Evolutionary conservation across 2,888 invertebrate species (phyloP).

Genomic region (Stenchaetothrips biformis): DNA sequence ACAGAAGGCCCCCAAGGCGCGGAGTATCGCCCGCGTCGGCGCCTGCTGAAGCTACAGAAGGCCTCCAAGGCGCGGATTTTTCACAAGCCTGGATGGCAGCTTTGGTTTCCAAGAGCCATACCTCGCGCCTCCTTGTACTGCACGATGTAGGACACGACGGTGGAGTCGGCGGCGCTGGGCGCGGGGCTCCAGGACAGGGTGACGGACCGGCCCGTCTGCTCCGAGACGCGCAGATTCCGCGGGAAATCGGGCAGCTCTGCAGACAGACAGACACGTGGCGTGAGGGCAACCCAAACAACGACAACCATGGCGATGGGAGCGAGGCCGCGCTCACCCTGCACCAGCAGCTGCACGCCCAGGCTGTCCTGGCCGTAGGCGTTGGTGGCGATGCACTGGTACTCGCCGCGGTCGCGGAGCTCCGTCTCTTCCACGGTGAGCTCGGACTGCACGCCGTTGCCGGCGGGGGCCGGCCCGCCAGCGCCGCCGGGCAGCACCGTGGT

Average conservation of each 20-base stretch:
- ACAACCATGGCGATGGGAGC: neutral
- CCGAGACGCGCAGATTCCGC: constrained; percentile 52
- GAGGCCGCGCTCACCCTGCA: constrained; percentile 44
- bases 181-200: constrained; percentile 54
- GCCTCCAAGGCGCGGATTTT: too few relatives aligned
- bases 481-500: constrained; percentile 25
- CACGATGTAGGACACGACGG: constrained; percentile 54
- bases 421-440: constrained; percentile 55
- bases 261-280: neutral
- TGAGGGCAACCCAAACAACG: neutral
- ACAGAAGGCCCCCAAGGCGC: too few relatives aligned
- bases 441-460: constrained; percentile 48
- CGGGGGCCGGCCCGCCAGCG: constrained; percentile 4
- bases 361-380: constrained; percentile 60
- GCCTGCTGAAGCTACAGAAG: too few relatives aligned
- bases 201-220: constrained; percentile 54
- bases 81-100: too few relatives aligned
- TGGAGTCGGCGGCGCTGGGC: constrained; percentile 47
- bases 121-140: constrained; percentile 57
- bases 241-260: constrained; percentile 60
- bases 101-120: constrained; percentile 38
- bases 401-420: constrained; percentile 52
- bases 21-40: too few relatives aligned
- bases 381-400: constrained; percentile 58
- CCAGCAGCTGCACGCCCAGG: constrained; percentile 46